Percentiles rank a stretch among this genome's conserved stretches.
These are phyloP conservation scores for Corythucha ciliata DNA, from an alignment of 2,888 invertebrate species.

Conservation along the genomic window DNA sequence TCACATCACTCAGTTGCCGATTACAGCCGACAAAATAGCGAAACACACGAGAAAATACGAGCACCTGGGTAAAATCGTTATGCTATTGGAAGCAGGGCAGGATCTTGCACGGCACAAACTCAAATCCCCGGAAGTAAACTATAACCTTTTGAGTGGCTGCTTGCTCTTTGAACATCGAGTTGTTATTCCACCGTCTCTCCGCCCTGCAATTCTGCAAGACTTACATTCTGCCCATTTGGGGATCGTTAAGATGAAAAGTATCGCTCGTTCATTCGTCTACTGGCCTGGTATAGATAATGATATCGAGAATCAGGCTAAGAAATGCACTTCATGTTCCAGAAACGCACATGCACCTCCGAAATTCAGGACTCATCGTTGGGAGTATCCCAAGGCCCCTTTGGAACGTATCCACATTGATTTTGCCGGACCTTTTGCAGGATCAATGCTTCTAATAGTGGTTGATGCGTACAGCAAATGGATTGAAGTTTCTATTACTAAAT, in stretches of 20 bases:
- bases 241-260: slow-evolving; percentile 21
- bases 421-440: slow-evolving; percentile 23
- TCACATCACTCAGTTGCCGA: slow-evolving; percentile 13
- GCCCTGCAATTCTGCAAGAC: slow-evolving; percentile 8
- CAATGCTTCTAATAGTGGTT: slow-evolving; percentile 32
- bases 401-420: slow-evolving; percentile 33
- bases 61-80: slow-evolving; percentile 5
- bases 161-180: slow-evolving; percentile 10
- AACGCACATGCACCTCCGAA: slow-evolving; percentile 14
- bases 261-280: slow-evolving; percentile 35
- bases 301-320: slow-evolving; percentile 31
- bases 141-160: background rate
- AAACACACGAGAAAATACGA: slow-evolving; percentile 8
- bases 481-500: slow-evolving; percentile 27
- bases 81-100: background rate
- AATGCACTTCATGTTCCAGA: slow-evolving; percentile 23
- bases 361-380: slow-evolving; percentile 27
- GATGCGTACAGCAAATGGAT: slow-evolving; percentile 35
- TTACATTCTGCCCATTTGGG: slow-evolving; percentile 11
- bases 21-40: slow-evolving; percentile 17
- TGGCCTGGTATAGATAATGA: slow-evolving; percentile 35
- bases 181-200: slow-evolving; percentile 15
- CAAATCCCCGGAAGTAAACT: slow-evolving; percentile 11
- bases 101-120: background rate
- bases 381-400: slow-evolving; percentile 32